Evolutionary conservation across 2,797 vertebrate genomes (phyloP).

Genomic region (Schizopygopsis pylzovi): DNA sequence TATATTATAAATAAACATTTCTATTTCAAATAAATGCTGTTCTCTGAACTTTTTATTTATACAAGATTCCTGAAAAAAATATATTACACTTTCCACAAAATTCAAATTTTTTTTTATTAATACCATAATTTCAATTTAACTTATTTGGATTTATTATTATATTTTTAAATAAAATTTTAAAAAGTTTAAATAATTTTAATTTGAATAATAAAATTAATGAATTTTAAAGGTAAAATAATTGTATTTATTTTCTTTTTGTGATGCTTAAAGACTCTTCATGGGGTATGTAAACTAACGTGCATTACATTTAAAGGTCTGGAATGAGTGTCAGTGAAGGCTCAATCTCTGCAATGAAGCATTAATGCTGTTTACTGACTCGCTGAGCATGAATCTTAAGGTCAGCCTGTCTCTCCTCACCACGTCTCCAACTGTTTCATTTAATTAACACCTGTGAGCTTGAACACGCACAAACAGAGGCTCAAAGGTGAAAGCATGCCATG

Average conservation of each 20-base stretch:
- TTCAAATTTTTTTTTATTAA: too few species aligned
- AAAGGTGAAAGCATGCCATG: conserved; percentile 27
- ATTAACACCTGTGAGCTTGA: conserved; percentile 50
- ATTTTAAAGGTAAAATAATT: too few species aligned
- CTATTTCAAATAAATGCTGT: background rate
- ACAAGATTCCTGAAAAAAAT: background rate
- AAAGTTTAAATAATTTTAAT: too few species aligned
- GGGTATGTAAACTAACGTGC: background rate
- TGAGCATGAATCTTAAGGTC: conserved; percentile 44
- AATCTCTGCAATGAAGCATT: background rate
- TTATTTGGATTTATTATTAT: too few species aligned
- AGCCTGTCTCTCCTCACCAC: conserved; percentile 4
- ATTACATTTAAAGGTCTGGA: background rate
- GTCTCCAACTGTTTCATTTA: conserved; percentile 45
- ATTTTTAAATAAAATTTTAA: too few species aligned
- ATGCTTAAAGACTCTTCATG: background rate
- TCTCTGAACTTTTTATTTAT: background rate
- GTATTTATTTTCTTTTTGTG: background rate
- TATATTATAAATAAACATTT: too few species aligned
- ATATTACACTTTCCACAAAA: background rate
- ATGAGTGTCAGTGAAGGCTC: background rate
- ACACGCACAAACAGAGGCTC: conserved; percentile 11
- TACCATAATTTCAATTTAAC: too few species aligned
- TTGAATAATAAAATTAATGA: too few species aligned
- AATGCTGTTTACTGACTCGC: conserved; percentile 30